These are phyloP conservation scores for Semnornis frantzii DNA, from an alignment of 2,113 vertebrate species.

Conservation along the genomic window DNA sequence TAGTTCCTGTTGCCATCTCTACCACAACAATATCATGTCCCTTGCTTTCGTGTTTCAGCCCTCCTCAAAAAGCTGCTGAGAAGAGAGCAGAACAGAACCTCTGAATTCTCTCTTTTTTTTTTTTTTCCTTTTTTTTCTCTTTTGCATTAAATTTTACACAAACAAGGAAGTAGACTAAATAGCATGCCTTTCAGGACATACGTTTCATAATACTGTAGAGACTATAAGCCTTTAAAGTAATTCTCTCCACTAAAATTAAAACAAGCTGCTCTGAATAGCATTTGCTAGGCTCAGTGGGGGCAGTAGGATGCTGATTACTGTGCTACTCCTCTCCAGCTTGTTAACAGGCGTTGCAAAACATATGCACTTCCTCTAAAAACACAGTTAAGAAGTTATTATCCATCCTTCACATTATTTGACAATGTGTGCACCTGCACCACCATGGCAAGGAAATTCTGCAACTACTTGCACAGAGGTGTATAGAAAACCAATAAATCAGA, in stretches of 20 bases:
- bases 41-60: neutral
- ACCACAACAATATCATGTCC: fast-evolving
- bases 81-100: neutral
- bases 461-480: fast-evolving
- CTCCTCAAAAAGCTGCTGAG: neutral
- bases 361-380: neutral
- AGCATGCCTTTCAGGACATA: conserved; percentile 11
- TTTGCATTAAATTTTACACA: neutral
- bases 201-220: neutral
- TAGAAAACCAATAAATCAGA: neutral
- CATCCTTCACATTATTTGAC: neutral
- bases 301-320: neutral
- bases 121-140: neutral
- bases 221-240: conserved; percentile 17
- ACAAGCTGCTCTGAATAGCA: conserved; percentile 12
- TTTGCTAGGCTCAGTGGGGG: neutral
- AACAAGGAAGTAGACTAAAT: conserved; percentile 15
- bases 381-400: neutral
- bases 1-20: neutral
- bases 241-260: conserved; percentile 39
- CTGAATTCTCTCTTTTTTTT: neutral
- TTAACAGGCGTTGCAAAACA: neutral
- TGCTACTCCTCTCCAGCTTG: neutral
- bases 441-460: neutral
- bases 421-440: neutral